Evolutionary conservation across 2,888 invertebrate genomes (phyloP).

Genomic region (Molanna angustata): DNA sequence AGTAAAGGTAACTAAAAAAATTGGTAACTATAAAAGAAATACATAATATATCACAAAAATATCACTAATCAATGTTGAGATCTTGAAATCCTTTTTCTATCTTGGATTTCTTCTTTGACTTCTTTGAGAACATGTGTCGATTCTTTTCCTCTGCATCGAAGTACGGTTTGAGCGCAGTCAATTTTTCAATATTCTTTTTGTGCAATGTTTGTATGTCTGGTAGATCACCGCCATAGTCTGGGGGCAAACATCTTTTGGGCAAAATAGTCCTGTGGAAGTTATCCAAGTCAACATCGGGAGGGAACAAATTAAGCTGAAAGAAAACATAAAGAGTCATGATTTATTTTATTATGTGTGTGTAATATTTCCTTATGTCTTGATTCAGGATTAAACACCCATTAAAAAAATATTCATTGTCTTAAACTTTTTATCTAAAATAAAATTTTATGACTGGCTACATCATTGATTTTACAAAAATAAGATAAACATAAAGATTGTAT

Average conservation of each 20-base stretch:
- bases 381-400: too few species aligned
- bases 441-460: too few species aligned
- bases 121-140: conserved; percentile 24
- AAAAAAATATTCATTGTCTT: too few species aligned
- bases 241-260: conserved; percentile 57
- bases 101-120: conserved; percentile 25
- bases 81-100: conserved; percentile 24
- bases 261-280: conserved; percentile 56
- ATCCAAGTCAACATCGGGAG: conserved; percentile 53
- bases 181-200: conserved; percentile 45
- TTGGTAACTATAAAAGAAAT: background rate
- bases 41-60: background rate
- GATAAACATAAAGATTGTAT: too few species aligned
- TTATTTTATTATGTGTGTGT: background rate
- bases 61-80: conserved; percentile 23
- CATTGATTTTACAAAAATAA: too few species aligned
- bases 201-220: conserved; percentile 49
- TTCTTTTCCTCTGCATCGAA: conserved; percentile 45
- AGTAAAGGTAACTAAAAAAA: background rate
- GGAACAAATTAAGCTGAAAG: conserved; percentile 60
- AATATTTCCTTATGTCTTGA: background rate
- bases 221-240: conserved; percentile 61
- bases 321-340: conserved; percentile 10
- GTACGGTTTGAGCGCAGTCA: conserved; percentile 43
- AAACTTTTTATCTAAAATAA: too few species aligned